Evolutionary conservation across 2,113 vertebrate genomes (phyloP), one percentile per base, ranked within the genome.

Genomic region (Tetrao urogallus): DNA sequence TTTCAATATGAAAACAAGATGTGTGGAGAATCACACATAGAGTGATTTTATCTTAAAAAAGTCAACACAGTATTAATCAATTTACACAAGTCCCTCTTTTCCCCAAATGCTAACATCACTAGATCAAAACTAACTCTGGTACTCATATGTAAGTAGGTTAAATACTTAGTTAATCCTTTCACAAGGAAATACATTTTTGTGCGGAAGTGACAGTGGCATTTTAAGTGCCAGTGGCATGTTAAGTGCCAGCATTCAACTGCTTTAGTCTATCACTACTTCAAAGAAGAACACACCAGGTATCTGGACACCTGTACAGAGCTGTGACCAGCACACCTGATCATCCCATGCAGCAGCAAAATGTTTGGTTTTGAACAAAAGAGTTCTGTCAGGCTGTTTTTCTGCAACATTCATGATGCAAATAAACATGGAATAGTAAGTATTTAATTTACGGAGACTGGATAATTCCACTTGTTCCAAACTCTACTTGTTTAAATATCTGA

Each of bases 401-500:
- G 73, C 57, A 94, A 96, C 95, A 96, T 92, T 94, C 85, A 88
- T 82, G 28, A 78, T 74, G 96, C 90, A 87, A 93, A 96, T 92
- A 95, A 93, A 88, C 80, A 72, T 52, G 52, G 80, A 87, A 85
- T 84, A 89, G 86, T 70, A 88, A 34, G 48, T 92, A 92, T 94
- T 95, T 94, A 90, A 96, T 97, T 95, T 96, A 97, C 84, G 97
- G 90, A 86, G 75, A 88, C 70, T 69, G 82, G 83, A 82, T 92
- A 86, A 97, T 90, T 96, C 86, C 80, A 81, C 93, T 97, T 95
- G 93, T 76, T 94, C 92, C 94, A 93, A 94, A 95, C 77, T 85
- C 78, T 86, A 94, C 54, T 88, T 91, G 72, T 95, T 96, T 97
- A 97, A 97, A 96, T 96, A 96, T 64, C 25, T 94, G 88, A 94